A percentile compares a stretch with the other conserved stretches of the same genome.
phyloP scores from a whole-genome alignment of 1,140 invertebrate genomes.

The Helicorthomorpha holstii region DNA sequence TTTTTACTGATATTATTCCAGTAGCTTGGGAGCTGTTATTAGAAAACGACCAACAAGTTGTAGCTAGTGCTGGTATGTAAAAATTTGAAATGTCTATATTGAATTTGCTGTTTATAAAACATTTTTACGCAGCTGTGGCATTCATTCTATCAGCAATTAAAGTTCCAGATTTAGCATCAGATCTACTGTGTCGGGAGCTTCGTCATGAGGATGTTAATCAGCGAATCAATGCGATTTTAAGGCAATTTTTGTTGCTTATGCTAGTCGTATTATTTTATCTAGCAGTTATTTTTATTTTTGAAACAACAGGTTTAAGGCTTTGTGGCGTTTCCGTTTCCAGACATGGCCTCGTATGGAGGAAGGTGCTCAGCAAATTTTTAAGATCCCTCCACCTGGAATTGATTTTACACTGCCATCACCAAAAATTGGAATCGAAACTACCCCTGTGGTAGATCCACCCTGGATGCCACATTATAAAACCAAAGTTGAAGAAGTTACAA shows the following conservation, averaged over 20 bases:
- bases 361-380: slow-evolving; percentile 81
- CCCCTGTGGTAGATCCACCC: slow-evolving; percentile 91
- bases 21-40: slow-evolving; percentile 87
- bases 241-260: slow-evolving; percentile 28
- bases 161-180: slow-evolving; percentile 64
- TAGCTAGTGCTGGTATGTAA: slow-evolving; percentile 28
- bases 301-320: slow-evolving; percentile 56
- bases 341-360: slow-evolving; percentile 99
- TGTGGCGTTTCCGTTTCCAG: slow-evolving; percentile 96
- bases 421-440: slow-evolving; percentile 86
- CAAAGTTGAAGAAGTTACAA: slow-evolving; percentile 95
- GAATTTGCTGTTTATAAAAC: not conserved
- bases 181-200: slow-evolving; percentile 71
- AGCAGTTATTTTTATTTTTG: slow-evolving; percentile 7
- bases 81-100: not conserved
- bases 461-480: slow-evolving; percentile 97
- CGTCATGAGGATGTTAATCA: slow-evolving; percentile 59
- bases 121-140: slow-evolving; percentile 57
- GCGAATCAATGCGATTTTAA: slow-evolving; percentile 59
- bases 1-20: slow-evolving; percentile 69
- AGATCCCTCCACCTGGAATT: slow-evolving; percentile 93
- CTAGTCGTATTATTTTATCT: slow-evolving; percentile 5
- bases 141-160: slow-evolving; percentile 85
- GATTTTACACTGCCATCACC: slow-evolving; percentile 98
- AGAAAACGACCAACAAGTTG: slow-evolving; percentile 43